Evolutionary conservation across 2,888 invertebrate species (phyloP), one percentile per base, ranked within the genome.

Genomic region (Adineta ricciae): DNA sequence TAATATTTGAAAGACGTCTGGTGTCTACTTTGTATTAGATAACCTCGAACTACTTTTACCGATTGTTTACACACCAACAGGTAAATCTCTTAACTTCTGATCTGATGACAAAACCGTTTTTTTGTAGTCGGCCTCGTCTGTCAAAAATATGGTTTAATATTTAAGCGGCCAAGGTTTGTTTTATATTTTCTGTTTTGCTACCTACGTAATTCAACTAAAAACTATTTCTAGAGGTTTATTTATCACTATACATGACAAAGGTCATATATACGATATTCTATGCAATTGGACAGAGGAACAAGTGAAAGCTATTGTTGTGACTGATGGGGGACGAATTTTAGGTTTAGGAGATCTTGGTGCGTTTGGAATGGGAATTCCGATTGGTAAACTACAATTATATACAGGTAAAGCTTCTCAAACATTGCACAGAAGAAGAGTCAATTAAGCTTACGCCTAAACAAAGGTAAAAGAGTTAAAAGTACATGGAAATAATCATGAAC

Each of bases 291-390:
- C 91, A 90, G 93, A 92, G 86, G 85, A 88, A 27, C 89, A 91
- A 87, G 90, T 92, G 32, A 91, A 91, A 89, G 92, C 91, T 5
- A 90, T 92, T 85, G 96, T 96, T 19, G 97, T 98, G 78, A 99
- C 99, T 0, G 99, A 99, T 90, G 99, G 99, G 27, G 98, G 99
- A 91, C 93, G 99, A 85, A 99, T 99, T 90, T 92, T 99, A 85
- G 99, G 99, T 9, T 92, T 99, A 84, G 99, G 99, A 4, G 99
- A 99, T 91, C 92, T 98, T 87, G 99, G 99, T 16, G 96, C 95
- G 7, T 94, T 95, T 90, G 99, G 99, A 21, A 99, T 99, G 97
- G 99, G 98, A 86, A 99, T 99, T 89, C 98, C 99, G 0, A 94
- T 97, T 73, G 99, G 99, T 87, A 99, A 99, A 92, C 92, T 99